Conservation (phyloP, 1,140 invertebrate genomes). For the Drosophila lacteicornis region DNA sequence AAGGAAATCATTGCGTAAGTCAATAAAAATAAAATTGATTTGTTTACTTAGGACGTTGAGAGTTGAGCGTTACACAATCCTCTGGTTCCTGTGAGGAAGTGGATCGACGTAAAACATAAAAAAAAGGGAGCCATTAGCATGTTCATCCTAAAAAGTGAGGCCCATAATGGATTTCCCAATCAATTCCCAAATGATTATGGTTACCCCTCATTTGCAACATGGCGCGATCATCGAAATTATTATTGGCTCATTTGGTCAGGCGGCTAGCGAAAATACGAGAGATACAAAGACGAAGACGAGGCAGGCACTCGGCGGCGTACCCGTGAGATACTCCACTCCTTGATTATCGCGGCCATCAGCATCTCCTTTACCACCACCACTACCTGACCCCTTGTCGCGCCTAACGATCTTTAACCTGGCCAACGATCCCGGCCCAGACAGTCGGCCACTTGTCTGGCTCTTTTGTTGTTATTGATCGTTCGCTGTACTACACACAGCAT, state of each 20-base stretch:
- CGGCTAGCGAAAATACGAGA: constrained; percentile 42
- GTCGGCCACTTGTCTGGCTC: constrained; percentile 36
- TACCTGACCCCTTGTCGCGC: constrained; percentile 76
- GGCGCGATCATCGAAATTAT: constrained; percentile 53
- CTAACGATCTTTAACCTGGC: constrained; percentile 80
- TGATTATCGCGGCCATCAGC: constrained; percentile 39
- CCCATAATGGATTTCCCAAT: constrained; percentile 51
- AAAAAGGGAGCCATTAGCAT: constrained; percentile 56
- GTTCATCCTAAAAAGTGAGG: constrained; percentile 20
- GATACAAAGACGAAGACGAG: constrained; percentile 18
- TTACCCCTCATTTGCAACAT: constrained; percentile 47
- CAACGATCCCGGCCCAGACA: constrained; percentile 40
- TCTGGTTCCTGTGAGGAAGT: constrained; percentile 43
- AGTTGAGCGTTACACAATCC: constrained; percentile 34
- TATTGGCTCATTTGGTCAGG: constrained; percentile 68
- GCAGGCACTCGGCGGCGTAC: constrained; percentile 32
- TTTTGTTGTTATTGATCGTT: constrained; percentile 68
- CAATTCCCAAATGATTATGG: constrained; percentile 48
- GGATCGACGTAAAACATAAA: constrained; percentile 3
- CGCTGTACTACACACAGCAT: constrained; percentile 36
- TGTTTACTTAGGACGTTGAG: constrained; percentile 69
- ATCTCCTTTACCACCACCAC: constrained; percentile 31
- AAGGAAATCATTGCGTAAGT: constrained; percentile 80
- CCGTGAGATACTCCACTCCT: constrained; percentile 50
- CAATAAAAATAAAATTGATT: constrained; percentile 58